Evolutionary conservation across 1,140 invertebrate genomes (phyloP), one percentile per base, ranked within the genome.

Genomic region (Psilanteris sp.): DNA sequence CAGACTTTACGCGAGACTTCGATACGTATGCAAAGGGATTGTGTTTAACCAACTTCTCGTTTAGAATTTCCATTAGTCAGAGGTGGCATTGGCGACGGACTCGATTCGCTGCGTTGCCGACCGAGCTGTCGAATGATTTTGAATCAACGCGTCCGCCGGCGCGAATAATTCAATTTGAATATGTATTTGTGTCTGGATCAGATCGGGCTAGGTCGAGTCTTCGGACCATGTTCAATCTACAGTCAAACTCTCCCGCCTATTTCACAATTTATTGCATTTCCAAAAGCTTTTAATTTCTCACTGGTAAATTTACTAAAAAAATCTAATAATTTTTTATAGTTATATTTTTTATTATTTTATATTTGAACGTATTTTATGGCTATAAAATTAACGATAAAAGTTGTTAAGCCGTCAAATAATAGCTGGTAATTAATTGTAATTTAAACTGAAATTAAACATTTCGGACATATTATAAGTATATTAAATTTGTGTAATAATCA

Each of bases 151-250:
- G 84, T 85, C 75, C 84, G 83, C 79, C 83, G 81, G 86, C 72
- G 83, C 86, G 87, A 75, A 85, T 86, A 88, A 88, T 87, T 88
- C 78, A 88, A 87, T 88, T 88, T 88, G 87, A 88, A 87, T 72
- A 64, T 88, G 87, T 84, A 88, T 88, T 72, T 55, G 55, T 41
- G 44, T 46, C 18, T 18, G 36, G 34, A 26, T 50, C 43, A 31
- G 29, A 14, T 44, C 20, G 16, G 16, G 37, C 15, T 10, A 39
- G 13, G 2, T 52, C 34, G 24, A 59, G 6, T 66, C 43, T 29
- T 29, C 74, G 39, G 62, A 71, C 64, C 59, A 29, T 66, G 77
- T 67, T 66, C 75, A 77, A 72, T 72, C 48, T 54, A 15, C 46
- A 32, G 36, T 68, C 34, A 61, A 61, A 67, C 57, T 66, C 67